Conservation (phyloP, 2,888 invertebrate species). For the Atethmia centrago region DNA sequence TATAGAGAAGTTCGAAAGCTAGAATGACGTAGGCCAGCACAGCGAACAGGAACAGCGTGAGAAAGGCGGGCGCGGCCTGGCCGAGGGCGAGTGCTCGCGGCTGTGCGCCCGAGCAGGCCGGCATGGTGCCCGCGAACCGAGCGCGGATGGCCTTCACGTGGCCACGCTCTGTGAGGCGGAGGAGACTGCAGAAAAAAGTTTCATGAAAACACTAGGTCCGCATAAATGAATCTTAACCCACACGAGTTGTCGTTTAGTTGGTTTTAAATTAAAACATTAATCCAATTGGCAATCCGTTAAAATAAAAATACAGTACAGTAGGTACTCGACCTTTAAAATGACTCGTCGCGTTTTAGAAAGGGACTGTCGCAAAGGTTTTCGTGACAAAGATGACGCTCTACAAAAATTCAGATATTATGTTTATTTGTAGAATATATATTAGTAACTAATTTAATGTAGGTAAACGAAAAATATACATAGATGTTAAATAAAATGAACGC, state of each 20-base stretch:
- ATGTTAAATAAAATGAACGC: not conserved
- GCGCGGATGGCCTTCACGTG: conserved; percentile 74
- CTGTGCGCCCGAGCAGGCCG: conserved; percentile 80
- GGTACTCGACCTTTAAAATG: not conserved
- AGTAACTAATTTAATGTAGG: too few relatives aligned
- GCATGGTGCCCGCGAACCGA: conserved; percentile 75
- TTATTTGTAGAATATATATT: not conserved
- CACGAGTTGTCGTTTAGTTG: not conserved
- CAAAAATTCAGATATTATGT: not conserved
- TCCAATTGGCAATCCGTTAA: not conserved
- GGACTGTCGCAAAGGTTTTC: not conserved
- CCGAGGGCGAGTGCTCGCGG: conserved; percentile 85
- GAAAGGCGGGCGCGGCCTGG: conserved; percentile 85
- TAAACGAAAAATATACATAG: not conserved
- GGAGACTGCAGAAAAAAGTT: conserved; percentile 70
- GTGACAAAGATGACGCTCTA: not conserved
- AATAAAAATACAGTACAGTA: not conserved
- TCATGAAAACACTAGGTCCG: not conserved
- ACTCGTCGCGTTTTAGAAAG: too few relatives aligned
- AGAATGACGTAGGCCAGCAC: conserved; percentile 74
- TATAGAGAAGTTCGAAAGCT: conserved; percentile 72
- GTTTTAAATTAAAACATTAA: not conserved
- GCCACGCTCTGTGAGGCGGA: conserved; percentile 83
- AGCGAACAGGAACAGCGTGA: conserved; percentile 72
- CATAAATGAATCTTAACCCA: not conserved